Evolutionary conservation across 2,888 invertebrate genomes (phyloP).

Genomic region (Melinaea menophilus): DNA sequence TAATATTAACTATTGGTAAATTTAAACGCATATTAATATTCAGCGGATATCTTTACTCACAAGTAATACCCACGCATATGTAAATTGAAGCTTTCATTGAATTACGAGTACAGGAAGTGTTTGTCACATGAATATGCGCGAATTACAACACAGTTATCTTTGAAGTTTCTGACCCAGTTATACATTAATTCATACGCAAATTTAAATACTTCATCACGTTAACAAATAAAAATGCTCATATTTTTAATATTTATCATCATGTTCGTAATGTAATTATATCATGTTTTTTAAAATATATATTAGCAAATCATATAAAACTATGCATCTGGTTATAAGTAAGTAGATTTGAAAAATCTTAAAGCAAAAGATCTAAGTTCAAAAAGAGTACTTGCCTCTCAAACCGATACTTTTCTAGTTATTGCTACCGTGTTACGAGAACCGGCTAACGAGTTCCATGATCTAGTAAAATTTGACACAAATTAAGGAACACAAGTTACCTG

Average conservation of each 20-base stretch:
- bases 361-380: not conserved
- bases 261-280: too few species aligned
- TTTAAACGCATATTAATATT: conserved; percentile 9
- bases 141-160: conserved; percentile 20
- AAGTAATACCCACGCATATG: conserved; percentile 25
- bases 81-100: conserved; percentile 25
- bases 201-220: too few species aligned
- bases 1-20: conserved; percentile 2
- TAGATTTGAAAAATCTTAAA: not conserved
- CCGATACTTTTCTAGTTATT: not conserved
- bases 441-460: not conserved
- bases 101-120: conserved; percentile 24
- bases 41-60: conserved; percentile 11
- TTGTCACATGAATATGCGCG: conserved; percentile 23
- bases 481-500: not conserved
- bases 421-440: not conserved
- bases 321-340: not conserved
- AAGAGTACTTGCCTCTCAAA: not conserved
- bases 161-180: conserved; percentile 18
- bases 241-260: too few species aligned
- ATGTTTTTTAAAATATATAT: too few species aligned
- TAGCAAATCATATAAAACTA: too few species aligned
- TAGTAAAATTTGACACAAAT: conserved; percentile 5
- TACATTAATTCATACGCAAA: too few species aligned
- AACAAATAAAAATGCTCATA: too few species aligned